Conservation (phyloP, 2,113 vertebrate species). For the Cinclus cinclus region DNA sequence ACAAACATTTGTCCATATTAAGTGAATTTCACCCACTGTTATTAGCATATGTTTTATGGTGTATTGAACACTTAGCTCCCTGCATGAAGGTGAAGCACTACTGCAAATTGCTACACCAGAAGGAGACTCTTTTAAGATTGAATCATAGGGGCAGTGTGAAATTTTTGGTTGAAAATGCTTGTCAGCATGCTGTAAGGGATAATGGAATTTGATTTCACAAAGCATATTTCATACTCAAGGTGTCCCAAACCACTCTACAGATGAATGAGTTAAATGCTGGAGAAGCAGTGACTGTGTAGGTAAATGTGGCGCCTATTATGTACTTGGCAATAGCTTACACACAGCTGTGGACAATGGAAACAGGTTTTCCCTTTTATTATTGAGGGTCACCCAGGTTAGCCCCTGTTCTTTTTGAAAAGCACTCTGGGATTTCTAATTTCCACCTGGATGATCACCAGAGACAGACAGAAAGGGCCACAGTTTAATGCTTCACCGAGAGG, state of each 20-base stretch:
- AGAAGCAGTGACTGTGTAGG: constrained; percentile 10
- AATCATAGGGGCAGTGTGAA: constrained; percentile 32
- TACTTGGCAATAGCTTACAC: constrained; percentile 10
- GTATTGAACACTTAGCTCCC: neutral
- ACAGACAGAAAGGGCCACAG: constrained; percentile 62
- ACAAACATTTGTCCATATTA: neutral
- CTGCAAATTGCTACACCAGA: constrained; percentile 6
- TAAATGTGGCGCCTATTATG: constrained; percentile 57
- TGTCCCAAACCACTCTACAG: constrained; percentile 47
- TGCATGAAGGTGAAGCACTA: neutral
- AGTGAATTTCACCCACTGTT: neutral
- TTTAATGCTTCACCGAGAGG: constrained; percentile 63
- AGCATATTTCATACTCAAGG: constrained; percentile 32
- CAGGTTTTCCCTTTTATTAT: constrained; percentile 57
- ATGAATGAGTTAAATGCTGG: constrained; percentile 41
- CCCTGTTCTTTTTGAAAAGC: constrained; percentile 64
- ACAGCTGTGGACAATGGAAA: constrained; percentile 65
- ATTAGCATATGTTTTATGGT: neutral
- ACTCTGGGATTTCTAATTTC: constrained; percentile 73
- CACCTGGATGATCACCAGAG: constrained; percentile 67
- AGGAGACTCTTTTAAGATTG: constrained; percentile 24
- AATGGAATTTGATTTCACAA: constrained; percentile 61
- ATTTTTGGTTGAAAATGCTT: constrained; percentile 51
- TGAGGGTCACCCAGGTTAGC: constrained; percentile 52
- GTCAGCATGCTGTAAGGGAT: constrained; percentile 26